These are phyloP conservation scores for Drosophila albomicans DNA, from an alignment of 1,140 invertebrate species.

Conservation along the genomic window DNA sequence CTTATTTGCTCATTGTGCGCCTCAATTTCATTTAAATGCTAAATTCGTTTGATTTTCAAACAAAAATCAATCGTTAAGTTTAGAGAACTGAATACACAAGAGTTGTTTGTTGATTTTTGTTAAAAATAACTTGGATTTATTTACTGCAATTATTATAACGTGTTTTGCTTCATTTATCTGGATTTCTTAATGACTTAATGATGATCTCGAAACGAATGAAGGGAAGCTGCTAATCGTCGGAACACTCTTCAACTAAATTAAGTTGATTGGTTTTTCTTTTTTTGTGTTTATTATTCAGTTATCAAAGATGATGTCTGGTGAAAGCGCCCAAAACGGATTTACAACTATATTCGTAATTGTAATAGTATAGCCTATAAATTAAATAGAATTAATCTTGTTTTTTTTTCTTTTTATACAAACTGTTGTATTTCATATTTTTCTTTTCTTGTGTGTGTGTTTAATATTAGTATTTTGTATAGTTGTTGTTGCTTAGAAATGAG, in stretches of 20 bases:
- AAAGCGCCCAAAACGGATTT: slow-evolving; percentile 56
- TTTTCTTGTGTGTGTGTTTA: slow-evolving; percentile 18
- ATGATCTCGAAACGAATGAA: slow-evolving; percentile 38
- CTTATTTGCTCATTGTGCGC: slow-evolving; percentile 65
- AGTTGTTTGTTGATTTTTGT: slow-evolving; percentile 37
- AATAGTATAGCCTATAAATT: slow-evolving; percentile 69
- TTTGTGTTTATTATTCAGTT: slow-evolving; percentile 5
- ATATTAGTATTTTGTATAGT: slow-evolving; percentile 9
- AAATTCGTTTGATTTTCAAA: slow-evolving; percentile 43
- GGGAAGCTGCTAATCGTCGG: slow-evolving; percentile 12
- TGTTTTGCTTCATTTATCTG: slow-evolving; percentile 11
- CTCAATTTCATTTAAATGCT: slow-evolving; percentile 71
- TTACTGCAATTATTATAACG: slow-evolving; percentile 31
- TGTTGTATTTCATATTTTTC: slow-evolving; percentile 34
- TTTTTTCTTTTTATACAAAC: slow-evolving; percentile 61
- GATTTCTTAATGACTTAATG: slow-evolving; percentile 36
- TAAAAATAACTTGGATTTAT: slow-evolving; percentile 57
- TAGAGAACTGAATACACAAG: slow-evolving; percentile 48
- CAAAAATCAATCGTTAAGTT: slow-evolving; percentile 40
- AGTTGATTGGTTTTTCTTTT: not conserved
- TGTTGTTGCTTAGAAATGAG: slow-evolving; percentile 66
- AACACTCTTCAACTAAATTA: slow-evolving; percentile 14
- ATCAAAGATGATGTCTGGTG: slow-evolving; percentile 51
- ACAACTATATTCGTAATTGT: slow-evolving; percentile 78
- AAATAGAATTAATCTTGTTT: slow-evolving; percentile 69